These are phyloP conservation scores for Macrotrachela quadricornifera DNA, from an alignment of 1,140 invertebrate genomes.

Conservation along the genomic window DNA sequence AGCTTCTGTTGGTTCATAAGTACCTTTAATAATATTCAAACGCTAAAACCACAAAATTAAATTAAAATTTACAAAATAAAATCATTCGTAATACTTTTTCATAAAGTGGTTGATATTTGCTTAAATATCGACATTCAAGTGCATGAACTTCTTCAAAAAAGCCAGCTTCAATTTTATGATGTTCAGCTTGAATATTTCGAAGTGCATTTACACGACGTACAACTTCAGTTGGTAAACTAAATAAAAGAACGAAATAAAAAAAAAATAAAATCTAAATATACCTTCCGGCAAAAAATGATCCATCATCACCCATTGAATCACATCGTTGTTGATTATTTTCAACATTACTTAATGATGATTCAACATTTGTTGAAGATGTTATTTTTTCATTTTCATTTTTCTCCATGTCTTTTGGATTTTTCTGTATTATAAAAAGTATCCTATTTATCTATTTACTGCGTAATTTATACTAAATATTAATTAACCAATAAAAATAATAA, in stretches of 20 bases:
- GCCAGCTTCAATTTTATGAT: conserved; percentile 65
- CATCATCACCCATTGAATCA: too few species aligned
- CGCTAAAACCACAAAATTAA: conserved; percentile 35
- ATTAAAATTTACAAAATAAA: too few species aligned
- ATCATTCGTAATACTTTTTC: conserved; percentile 18
- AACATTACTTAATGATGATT: too few species aligned
- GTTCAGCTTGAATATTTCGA: conserved; percentile 68
- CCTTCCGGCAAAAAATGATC: conserved; percentile 6
- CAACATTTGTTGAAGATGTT: too few species aligned
- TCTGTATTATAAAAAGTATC: too few species aligned
- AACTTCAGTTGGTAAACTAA: conserved; percentile 46
- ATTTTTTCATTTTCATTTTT: too few species aligned
- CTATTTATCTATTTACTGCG: too few species aligned
- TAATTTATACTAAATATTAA: too few species aligned
- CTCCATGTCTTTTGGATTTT: too few species aligned
- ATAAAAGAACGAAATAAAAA: neutral
- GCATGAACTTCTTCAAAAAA: conserved; percentile 85
- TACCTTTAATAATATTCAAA: conserved; percentile 48
- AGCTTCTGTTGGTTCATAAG: conserved; percentile 62
- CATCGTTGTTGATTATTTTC: too few species aligned
- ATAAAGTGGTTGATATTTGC: conserved; percentile 54
- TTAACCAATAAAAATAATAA: too few species aligned
- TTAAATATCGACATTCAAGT: conserved; percentile 71
- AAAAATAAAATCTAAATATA: conserved; percentile 12
- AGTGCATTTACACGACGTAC: conserved; percentile 65